Conservation (phyloP, 2,113 vertebrate genomes). For the Eulemur rufifrons region DNA sequence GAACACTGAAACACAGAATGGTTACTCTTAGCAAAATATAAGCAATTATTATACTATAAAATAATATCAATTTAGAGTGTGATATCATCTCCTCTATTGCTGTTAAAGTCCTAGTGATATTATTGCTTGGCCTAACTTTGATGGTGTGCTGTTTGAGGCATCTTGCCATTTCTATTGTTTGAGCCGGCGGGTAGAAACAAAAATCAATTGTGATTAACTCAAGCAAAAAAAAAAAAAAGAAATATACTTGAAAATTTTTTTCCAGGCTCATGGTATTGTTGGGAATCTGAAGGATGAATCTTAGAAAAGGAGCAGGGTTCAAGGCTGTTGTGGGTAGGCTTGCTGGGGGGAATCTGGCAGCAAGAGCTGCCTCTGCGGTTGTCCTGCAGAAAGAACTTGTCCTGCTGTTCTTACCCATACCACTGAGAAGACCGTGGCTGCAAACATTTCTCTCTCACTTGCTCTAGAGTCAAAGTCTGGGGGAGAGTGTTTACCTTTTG, state of each 20-base stretch:
- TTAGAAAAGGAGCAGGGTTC: background rate
- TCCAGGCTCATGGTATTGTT: background rate
- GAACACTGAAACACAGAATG: background rate
- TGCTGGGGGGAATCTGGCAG: background rate
- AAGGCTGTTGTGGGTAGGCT: background rate
- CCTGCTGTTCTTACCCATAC: rapidly evolving
- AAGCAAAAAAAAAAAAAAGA: background rate
- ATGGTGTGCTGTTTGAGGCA: background rate
- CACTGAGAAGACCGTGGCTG: background rate
- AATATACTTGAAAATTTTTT: background rate
- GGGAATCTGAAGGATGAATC: background rate
- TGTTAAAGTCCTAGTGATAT: background rate
- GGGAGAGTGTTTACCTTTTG: background rate
- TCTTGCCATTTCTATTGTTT: background rate
- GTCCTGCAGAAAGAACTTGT: background rate
- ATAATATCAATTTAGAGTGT: background rate
- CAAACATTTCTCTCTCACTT: background rate
- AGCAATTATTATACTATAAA: background rate
- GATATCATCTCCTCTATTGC: background rate
- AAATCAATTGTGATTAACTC: background rate
- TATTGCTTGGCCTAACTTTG: background rate
- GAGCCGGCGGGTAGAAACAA: background rate
- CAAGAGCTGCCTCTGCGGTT: background rate
- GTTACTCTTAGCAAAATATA: background rate
- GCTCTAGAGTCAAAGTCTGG: background rate